A percentile compares a stretch with the other conserved stretches of the same genome.
These are phyloP conservation scores for Nannobrachium achirus DNA, from an alignment of 2,113 vertebrate species.

Conservation along the genomic window DNA sequence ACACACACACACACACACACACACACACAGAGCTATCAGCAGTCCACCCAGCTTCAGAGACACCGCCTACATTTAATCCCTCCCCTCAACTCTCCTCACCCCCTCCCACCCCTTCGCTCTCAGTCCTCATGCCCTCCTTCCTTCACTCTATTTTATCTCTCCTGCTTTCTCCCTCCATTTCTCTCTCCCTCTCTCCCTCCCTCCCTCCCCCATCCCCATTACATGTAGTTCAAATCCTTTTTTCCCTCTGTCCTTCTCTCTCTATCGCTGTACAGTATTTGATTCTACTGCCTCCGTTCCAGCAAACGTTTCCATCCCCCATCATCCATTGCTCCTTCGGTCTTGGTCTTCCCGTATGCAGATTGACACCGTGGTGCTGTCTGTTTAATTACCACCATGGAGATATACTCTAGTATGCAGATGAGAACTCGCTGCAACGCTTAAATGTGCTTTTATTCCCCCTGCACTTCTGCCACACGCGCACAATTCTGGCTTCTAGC, in stretches of 20 bases:
- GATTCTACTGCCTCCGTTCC: not conserved
- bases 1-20: not conserved
- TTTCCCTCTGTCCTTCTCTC: not conserved
- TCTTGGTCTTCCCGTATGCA: not conserved
- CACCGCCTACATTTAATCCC: not conserved
- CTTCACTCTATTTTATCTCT: not conserved
- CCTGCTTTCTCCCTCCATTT: not conserved
- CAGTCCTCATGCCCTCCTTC: not conserved
- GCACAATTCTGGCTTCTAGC: not conserved
- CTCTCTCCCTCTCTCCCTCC: not conserved
- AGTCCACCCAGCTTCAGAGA: not conserved
- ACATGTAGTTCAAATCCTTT: not conserved
- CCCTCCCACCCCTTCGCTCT: not conserved
- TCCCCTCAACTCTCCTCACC: not conserved
- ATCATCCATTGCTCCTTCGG: not conserved
- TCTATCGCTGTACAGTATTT: not conserved
- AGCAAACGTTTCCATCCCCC: not conserved
- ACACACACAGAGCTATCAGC: slow-evolving; percentile 13
- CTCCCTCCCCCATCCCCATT: not conserved
- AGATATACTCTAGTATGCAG: slow-evolving; percentile 3
- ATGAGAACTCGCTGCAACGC: not conserved
- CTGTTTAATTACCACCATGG: slow-evolving; percentile 39
- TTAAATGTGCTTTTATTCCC: not conserved
- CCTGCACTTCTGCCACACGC: not conserved
- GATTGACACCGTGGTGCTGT: slow-evolving; percentile 28